phyloP scores from a whole-genome alignment of 2,113 vertebrate species.

The Amphiprion ocellaris region DNA sequence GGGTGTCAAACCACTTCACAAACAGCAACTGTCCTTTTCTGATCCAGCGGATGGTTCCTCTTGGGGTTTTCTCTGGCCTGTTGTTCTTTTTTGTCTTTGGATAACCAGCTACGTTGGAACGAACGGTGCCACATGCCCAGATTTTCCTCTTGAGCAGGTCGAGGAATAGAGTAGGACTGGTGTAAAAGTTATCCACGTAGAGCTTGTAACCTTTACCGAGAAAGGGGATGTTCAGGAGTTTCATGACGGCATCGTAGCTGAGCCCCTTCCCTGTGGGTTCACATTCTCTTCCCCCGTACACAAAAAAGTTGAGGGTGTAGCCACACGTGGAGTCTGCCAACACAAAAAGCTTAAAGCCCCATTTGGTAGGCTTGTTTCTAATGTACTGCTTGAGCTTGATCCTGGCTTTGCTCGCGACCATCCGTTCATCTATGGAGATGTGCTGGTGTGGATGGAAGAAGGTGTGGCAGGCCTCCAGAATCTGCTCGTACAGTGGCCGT shows the following conservation, averaged over 20 bases:
- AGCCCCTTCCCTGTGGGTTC: slow-evolving; percentile 59
- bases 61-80: slow-evolving; percentile 37
- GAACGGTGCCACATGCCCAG: slow-evolving; percentile 62
- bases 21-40: slow-evolving; percentile 59
- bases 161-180: slow-evolving; percentile 63
- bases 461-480: slow-evolving; percentile 66
- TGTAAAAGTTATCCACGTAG: slow-evolving; percentile 78
- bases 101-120: slow-evolving; percentile 49
- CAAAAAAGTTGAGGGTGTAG: slow-evolving; percentile 77
- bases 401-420: slow-evolving; percentile 71
- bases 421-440: slow-evolving; percentile 73
- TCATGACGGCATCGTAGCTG: slow-evolving; percentile 67
- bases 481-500: slow-evolving; percentile 69
- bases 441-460: slow-evolving; percentile 73
- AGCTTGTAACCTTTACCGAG: slow-evolving; percentile 76
- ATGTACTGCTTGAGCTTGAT: slow-evolving; percentile 67
- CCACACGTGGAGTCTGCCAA: slow-evolving; percentile 68
- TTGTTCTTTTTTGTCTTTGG: slow-evolving; percentile 29
- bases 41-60: slow-evolving; percentile 70
- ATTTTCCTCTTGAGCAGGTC: slow-evolving; percentile 64
- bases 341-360: slow-evolving; percentile 77
- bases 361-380: slow-evolving; percentile 69
- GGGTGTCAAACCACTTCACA: slow-evolving; percentile 67
- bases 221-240: slow-evolving; percentile 59
- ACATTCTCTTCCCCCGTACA: slow-evolving; percentile 59